Conservation (phyloP, 2,797 vertebrate species). For the Periophthalmus magnuspinnatus region DNA sequence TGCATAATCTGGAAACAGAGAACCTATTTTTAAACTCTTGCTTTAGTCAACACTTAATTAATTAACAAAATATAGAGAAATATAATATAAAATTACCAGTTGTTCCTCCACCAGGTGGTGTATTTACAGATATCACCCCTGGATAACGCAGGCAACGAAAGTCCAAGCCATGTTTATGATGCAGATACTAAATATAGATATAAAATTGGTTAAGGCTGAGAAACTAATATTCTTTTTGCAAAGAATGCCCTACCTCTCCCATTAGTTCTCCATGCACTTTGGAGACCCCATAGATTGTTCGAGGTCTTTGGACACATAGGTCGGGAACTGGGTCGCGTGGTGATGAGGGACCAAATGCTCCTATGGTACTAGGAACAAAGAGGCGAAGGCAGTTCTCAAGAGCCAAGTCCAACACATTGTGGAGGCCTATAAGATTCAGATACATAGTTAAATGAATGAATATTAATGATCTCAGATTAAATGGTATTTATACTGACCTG, state of each 20-base stretch:
- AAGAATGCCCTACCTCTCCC: constrained; percentile 74
- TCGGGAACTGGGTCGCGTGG: constrained; percentile 82
- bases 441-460: neutral
- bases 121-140: constrained; percentile 79
- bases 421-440: constrained; percentile 66
- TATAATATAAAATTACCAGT: constrained; percentile 66
- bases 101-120: constrained; percentile 77
- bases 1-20: constrained; percentile 75
- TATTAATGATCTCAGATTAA: constrained; percentile 10
- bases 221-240: neutral
- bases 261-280: constrained; percentile 84
- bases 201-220: constrained; percentile 2
- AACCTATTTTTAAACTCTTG: neutral
- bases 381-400: constrained; percentile 81
- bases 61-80: neutral
- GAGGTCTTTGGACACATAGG: constrained; percentile 81
- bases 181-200: constrained; percentile 73
- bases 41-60: neutral
- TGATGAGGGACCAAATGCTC: constrained; percentile 81
- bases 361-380: constrained; percentile 84
- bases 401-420: constrained; percentile 82
- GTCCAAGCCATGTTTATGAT: constrained; percentile 82
- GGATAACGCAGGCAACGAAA: constrained; percentile 83
- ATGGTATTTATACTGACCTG: constrained; percentile 58
- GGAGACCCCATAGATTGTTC: constrained; percentile 83